Evolutionary conservation across 2,888 invertebrate genomes (phyloP), one percentile per base, ranked within the genome.

Genomic region (Unio pictorum): DNA sequence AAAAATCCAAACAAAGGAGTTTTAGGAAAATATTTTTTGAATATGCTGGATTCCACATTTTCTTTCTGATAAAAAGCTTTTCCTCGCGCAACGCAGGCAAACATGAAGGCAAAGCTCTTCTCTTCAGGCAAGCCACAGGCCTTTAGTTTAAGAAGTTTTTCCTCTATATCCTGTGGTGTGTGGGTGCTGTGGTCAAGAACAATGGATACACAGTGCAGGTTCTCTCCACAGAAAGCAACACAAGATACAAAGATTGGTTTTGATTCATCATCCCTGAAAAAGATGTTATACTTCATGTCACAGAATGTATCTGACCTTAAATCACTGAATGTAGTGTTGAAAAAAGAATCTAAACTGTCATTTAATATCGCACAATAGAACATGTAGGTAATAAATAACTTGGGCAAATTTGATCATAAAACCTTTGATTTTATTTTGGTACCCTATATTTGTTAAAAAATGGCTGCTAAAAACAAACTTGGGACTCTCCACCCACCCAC

Each of bases 1-100:
- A 91, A 91, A 70, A 91, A 87, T 3, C 91, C 91, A 68, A 91
- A 74, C n/a, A 91, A 73, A 0, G 91, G 91, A 4, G 90, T 89
- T 8, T 84, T 84, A 2, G 91, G 91, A 75, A 91, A 91, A 66
- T 88, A 69, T 74, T 88, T 88, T 26, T 84, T 80, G 79, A 91
- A 91, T 3, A 87, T 77, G 6, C 75, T 73, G 8, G 90, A 85
- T 76, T 91, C 91, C 1, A 91, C 88, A 79, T 90, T 89, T 8
- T 74, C 64, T 18, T 81, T 73, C 7, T 78, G 77, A 66, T 83
- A 81, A 59, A 88, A 86, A 3, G 79, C 73, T 23, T 74, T 66
- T 5, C 91, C 91, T 34, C 91, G 82, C 0, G 89, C 91, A 23
- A 90, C 83, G 78, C 91, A 91, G 4, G 91, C 88, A 81, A 91